Evolutionary conservation across 2,797 vertebrate genomes (phyloP).

Genomic region (Aphelocoma californica): DNA sequence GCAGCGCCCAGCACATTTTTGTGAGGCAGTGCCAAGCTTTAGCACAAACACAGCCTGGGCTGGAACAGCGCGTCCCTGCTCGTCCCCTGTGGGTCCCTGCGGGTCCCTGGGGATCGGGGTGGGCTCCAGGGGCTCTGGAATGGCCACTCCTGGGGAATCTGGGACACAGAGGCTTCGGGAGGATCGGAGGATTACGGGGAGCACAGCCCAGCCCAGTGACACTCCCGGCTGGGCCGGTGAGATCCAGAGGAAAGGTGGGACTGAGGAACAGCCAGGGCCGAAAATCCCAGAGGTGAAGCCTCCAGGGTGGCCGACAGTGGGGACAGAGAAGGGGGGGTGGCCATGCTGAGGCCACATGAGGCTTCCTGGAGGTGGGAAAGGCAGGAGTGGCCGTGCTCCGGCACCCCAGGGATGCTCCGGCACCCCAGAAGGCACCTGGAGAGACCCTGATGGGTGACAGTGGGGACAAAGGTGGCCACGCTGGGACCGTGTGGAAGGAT

Average conservation of each 20-base stretch:
- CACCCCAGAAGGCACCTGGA: not conserved
- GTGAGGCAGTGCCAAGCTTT: not conserved
- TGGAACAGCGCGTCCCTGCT: not conserved
- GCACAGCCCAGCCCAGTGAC: not conserved
- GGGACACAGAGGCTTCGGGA: not conserved
- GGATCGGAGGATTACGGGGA: not conserved
- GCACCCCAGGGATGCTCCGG: not conserved
- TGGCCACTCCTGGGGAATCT: not conserved
- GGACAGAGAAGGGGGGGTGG: not conserved
- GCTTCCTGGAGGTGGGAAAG: not conserved
- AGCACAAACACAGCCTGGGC: not conserved
- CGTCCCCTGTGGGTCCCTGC: not conserved
- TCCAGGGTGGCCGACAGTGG: not conserved
- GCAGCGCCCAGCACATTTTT: not conserved
- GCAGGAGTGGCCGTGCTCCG: not conserved
- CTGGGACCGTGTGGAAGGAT: not conserved
- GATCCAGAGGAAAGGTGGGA: not conserved
- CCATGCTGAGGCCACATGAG: not conserved
- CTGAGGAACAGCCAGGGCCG: not conserved
- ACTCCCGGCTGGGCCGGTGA: not conserved
- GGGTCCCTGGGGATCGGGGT: not conserved
- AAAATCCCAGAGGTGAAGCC: accelerated
- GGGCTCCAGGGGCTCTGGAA: not conserved
- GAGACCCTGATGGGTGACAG: not conserved
- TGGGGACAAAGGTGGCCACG: not conserved